A percentile compares a stretch with the other conserved stretches of the same genome.
These are phyloP conservation scores for Holcopasites calliopsidis DNA, from an alignment of 1,140 invertebrate species.

Conservation along the genomic window DNA sequence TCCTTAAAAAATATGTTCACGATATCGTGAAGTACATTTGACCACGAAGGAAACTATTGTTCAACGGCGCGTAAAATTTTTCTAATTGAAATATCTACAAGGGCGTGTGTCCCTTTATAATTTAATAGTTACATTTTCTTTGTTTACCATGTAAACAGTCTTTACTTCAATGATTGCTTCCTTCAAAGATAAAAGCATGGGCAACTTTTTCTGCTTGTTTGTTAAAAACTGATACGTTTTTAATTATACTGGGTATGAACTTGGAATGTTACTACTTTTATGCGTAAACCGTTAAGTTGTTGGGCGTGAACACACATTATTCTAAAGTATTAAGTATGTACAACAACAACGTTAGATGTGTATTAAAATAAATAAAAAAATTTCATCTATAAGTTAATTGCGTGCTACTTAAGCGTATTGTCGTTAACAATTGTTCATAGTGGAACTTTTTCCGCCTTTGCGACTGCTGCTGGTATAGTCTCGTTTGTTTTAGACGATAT, in stretches of 20 bases:
- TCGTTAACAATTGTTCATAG: constrained; percentile 62
- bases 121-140: constrained; percentile 22
- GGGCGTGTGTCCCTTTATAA: constrained; percentile 13
- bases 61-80: neutral
- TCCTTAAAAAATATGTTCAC: neutral
- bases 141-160: neutral
- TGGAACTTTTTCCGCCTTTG: constrained; percentile 79
- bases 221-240: neutral
- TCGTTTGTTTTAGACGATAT: constrained; percentile 89
- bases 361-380: constrained; percentile 49
- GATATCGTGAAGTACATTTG: neutral
- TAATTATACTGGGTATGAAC: neutral
- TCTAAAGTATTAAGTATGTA: constrained; percentile 30
- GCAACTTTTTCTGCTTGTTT: too few relatives aligned
- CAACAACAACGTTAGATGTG: constrained; percentile 22
- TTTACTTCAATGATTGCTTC: neutral
- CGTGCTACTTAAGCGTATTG: constrained; percentile 25
- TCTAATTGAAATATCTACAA: constrained; percentile 26
- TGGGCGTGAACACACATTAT: neutral
- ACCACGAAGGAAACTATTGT: neutral
- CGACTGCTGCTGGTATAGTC: constrained; percentile 86
- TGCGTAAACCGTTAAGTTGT: neutral
- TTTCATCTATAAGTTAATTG: constrained; percentile 35
- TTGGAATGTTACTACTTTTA: constrained; percentile 37
- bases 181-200: neutral